Evolutionary conservation across 2,113 vertebrate genomes (phyloP).

Genomic region (Strix uralensis): DNA sequence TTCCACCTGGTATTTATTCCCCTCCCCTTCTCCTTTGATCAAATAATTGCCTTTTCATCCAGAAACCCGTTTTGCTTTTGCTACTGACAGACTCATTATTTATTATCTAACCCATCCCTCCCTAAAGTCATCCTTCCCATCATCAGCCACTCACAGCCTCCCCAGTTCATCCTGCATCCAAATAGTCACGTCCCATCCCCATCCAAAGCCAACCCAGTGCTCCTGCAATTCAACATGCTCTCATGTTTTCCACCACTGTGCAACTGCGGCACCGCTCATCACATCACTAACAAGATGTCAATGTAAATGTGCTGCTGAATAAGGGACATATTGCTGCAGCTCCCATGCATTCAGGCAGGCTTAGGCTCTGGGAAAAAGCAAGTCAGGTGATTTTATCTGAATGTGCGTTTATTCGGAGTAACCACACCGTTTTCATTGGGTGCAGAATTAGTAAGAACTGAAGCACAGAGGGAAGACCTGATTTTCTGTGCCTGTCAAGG

Average conservation of each 20-base stretch:
- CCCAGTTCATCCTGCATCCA: not conserved
- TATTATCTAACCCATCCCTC: not conserved
- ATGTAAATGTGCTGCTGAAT: not conserved
- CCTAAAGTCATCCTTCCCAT: not conserved
- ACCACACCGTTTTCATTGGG: not conserved
- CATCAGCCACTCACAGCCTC: not conserved
- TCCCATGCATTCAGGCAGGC: not conserved
- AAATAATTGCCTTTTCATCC: conserved; percentile 13
- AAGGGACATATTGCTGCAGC: not conserved
- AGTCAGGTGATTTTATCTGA: not conserved
- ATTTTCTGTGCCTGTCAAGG: not conserved
- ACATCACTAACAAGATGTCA: not conserved
- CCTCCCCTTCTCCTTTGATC: not conserved
- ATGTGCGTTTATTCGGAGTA: not conserved
- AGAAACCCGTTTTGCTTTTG: not conserved
- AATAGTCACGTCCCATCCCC: not conserved
- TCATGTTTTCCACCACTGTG: not conserved
- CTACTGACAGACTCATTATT: not conserved
- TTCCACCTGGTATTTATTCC: not conserved
- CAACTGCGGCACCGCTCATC: not conserved
- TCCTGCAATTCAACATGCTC: not conserved
- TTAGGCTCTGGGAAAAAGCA: not conserved
- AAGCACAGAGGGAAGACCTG: not conserved
- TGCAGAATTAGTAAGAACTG: not conserved
- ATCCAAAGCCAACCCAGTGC: not conserved